These are phyloP conservation scores for Drosophila mulleri DNA, from an alignment of 2,888 invertebrate genomes.

Conservation along the genomic window DNA sequence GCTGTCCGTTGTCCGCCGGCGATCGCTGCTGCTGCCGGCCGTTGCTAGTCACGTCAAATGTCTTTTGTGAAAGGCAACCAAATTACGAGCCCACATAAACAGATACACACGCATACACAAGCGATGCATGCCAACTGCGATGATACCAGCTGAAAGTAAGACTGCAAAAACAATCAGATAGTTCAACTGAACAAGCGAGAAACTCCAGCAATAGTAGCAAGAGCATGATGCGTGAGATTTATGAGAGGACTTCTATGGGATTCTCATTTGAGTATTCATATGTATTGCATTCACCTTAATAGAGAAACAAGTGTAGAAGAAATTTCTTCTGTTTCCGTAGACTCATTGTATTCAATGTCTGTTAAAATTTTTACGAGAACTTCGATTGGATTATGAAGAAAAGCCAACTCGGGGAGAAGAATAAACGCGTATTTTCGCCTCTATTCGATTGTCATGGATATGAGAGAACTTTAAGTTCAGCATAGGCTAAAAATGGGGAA, in stretches of 20 bases:
- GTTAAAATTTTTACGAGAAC: too few species aligned
- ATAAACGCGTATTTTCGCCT: too few species aligned
- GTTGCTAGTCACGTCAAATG: slow-evolving; percentile 62
- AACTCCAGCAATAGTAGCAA: not conserved
- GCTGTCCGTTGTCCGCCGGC: slow-evolving; percentile 26
- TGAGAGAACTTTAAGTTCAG: too few species aligned
- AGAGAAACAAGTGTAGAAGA: not conserved
- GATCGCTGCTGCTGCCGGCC: slow-evolving; percentile 20
- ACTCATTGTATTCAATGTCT: too few species aligned
- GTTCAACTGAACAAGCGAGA: not conserved
- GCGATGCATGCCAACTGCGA: slow-evolving; percentile 2
- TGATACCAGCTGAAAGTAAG: slow-evolving; percentile 30
- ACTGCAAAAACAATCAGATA: not conserved
- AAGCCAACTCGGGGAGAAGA: too few species aligned
- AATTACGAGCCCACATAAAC: slow-evolving; percentile 69
- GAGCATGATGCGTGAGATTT: not conserved
- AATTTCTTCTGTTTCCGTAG: not conserved
- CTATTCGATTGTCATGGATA: too few species aligned
- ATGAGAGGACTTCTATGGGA: not conserved
- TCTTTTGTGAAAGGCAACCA: slow-evolving; percentile 80
- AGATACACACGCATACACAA: slow-evolving; percentile 13
- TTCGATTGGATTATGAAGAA: too few species aligned
- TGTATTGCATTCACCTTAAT: not conserved
- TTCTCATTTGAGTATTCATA: not conserved
- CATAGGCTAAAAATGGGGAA: too few species aligned